A percentile compares a stretch with the other conserved stretches of the same genome.
phyloP scores from a whole-genome alignment of 2,888 invertebrate species.

The Prenolepis imparis region DNA sequence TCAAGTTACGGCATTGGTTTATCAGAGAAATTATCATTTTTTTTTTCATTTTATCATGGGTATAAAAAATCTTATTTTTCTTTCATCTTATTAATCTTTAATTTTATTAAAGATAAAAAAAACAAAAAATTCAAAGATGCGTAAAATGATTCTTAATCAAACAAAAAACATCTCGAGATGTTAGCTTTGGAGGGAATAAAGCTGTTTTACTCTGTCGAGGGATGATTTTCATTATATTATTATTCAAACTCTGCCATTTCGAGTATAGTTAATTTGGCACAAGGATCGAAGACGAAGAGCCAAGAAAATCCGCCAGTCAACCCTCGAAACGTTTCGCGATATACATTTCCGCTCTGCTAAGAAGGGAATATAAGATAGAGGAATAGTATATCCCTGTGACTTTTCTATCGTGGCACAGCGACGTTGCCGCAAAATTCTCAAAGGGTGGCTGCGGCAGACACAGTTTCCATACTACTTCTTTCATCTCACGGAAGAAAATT shows the following conservation, averaged over 20 bases:
- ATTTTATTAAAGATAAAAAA: too few species aligned
- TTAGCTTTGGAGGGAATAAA: neutral
- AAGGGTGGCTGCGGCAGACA: constrained; percentile 16
- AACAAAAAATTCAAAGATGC: neutral
- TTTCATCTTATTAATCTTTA: too few species aligned
- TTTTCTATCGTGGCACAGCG: constrained; percentile 5
- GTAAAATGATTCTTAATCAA: neutral
- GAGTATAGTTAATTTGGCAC: neutral
- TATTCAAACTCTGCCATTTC: neutral
- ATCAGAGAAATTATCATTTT: neutral
- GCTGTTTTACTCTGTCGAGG: neutral
- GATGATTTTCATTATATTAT: constrained; percentile 4
- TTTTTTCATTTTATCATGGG: neutral
- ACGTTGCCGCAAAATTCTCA: constrained; percentile 31
- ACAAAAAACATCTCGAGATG: constrained; percentile 23
- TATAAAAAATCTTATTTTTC: too few species aligned
- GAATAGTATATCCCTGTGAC: constrained; percentile 54
- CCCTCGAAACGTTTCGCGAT: constrained; percentile 21
- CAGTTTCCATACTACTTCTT: constrained; percentile 50
- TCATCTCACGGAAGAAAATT: constrained; percentile 59
- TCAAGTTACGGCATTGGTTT: neutral
- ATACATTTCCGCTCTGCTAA: constrained; percentile 35
- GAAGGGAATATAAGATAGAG: constrained; percentile 58
- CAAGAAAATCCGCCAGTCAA: constrained; percentile 1
- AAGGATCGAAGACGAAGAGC: neutral